Evolutionary conservation across 53 echinoderm and acorn worm genomes (phyloP), one percentile per base, ranked within the genome.

Genomic region (Astropecten irregularis): DNA sequence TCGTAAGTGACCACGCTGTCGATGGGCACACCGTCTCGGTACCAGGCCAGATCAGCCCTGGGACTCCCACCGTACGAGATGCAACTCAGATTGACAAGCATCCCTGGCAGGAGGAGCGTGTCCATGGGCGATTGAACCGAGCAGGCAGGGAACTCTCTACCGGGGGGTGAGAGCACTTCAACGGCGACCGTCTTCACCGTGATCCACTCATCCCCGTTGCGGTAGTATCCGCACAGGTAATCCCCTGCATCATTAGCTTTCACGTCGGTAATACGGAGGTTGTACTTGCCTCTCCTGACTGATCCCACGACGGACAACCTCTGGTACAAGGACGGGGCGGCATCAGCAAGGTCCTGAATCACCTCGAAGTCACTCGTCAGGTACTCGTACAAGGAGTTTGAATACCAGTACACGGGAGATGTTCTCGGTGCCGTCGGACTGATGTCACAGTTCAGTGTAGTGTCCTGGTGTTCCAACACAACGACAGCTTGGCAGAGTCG

Each of bases 61-160:
- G 86, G 86, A 38, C 39, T 56, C n/a, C 86, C 86, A 14, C 86
- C 86, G 63, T 76, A 65, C 3, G 86, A 74, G 44, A 85, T 73
- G 35, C 86, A 85, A 18, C 52, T 58, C 54, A 85, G 54, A 21
- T 66, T 60, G 32, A 76, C 76, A 32, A 40, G 18, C 86, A 74
- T 73, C 39, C 76, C 76, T 3, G 86, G 86, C 9, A 61, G 11
- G 49, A 74, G 66, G 52, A 76, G 66, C 11, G 65, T 52, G 48
- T 66, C 86, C 2, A 51, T 37, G 40, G 86, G 31, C 22, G 63
- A 61, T 44, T 73, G 65, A 6, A 61, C 76, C 3, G 86, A 73
- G 44, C 86, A 85, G 6, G 76, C 52, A 10, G 86, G 86, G 76
- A 65, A 85, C 34, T 66, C 65, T 29, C 74, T 53, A 27, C 52